Evolutionary conservation across 2,888 invertebrate genomes (phyloP).

Genomic region (Rapana venosa): DNA sequence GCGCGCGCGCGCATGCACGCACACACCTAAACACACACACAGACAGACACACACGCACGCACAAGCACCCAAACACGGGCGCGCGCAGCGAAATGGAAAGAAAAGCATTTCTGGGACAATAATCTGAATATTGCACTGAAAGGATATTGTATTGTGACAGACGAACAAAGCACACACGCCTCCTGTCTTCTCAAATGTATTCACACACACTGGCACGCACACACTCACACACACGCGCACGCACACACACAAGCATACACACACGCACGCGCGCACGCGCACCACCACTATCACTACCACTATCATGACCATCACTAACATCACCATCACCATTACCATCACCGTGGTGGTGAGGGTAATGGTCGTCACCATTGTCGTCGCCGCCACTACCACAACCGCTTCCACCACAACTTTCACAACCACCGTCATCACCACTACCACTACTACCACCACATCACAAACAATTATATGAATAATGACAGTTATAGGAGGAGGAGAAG

Average conservation of each 20-base stretch:
- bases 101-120: too few relatives aligned
- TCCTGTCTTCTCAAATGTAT: not conserved
- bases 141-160: too few relatives aligned
- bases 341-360: not conserved
- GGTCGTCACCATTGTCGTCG: not conserved
- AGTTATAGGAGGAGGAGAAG: too few relatives aligned
- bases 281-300: not conserved
- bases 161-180: not conserved
- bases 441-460: too few relatives aligned
- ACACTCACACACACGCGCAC: not conserved
- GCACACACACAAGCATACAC: not conserved
- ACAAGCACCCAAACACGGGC: too few relatives aligned
- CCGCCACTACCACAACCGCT: not conserved
- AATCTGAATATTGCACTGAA: too few relatives aligned
- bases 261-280: not conserved
- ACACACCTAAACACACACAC: too few relatives aligned
- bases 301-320: not conserved
- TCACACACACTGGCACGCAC: not conserved
- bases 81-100: too few relatives aligned
- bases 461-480: too few relatives aligned
- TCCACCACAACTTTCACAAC: too few relatives aligned
- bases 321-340: not conserved
- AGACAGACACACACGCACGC: not conserved
- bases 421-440: too few relatives aligned
- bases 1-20: not conserved